Conservation (phyloP, 2,888 invertebrate genomes). For the Calameuta filiformis region DNA sequence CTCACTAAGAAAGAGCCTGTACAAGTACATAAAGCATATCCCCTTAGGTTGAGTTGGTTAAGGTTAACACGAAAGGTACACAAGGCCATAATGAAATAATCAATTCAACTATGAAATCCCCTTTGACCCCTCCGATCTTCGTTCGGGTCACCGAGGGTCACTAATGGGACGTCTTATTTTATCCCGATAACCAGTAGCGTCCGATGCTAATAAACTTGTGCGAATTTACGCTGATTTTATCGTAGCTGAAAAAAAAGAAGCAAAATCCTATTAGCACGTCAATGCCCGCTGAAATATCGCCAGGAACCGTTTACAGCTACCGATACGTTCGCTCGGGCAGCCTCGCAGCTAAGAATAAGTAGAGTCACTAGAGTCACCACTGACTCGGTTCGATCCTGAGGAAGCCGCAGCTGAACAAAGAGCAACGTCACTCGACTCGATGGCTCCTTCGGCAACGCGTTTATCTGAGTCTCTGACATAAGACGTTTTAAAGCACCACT, state of each 20-base stretch:
- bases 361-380: not conserved
- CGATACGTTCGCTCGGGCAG: not conserved
- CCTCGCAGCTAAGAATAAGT: not conserved
- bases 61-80: not conserved
- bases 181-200: not conserved
- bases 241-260: not conserved
- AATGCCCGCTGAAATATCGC: constrained; percentile 16
- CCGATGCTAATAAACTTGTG: not conserved
- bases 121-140: not conserved
- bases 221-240: not conserved
- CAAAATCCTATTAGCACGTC: constrained; percentile 17
- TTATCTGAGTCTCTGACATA: not conserved
- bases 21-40: not conserved
- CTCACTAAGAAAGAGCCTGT: not conserved
- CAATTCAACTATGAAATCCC: not conserved
- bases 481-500: not conserved
- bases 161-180: not conserved
- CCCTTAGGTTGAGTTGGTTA: not conserved
- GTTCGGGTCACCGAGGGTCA: not conserved
- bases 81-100: not conserved
- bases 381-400: not conserved
- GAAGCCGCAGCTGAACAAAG: not conserved
- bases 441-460: not conserved
- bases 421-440: constrained; percentile 1
- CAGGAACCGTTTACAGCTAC: not conserved